Evolutionary conservation across 35 echinoderm and acorn worm species (phyloP).

Genomic region (Apostichopus japonicus): DNA sequence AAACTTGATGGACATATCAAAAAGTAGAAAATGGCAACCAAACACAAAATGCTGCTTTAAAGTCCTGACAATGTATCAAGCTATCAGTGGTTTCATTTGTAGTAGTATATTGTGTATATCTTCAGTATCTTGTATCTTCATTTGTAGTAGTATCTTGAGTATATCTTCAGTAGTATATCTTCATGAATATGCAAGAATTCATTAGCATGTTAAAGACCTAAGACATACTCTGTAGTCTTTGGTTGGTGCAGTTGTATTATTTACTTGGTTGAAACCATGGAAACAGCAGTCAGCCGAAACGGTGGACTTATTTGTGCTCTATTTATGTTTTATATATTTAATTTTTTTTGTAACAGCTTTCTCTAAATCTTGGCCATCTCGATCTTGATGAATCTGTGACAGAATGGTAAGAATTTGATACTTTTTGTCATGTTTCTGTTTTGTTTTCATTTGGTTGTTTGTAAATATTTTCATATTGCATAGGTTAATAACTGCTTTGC

Average conservation of each 20-base stretch:
- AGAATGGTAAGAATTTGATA: conserved; percentile 72
- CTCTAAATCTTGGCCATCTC: conserved; percentile 57
- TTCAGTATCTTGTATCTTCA: no score
- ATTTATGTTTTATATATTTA: not conserved
- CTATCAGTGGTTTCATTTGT: no score
- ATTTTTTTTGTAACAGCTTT: conserved; percentile 18
- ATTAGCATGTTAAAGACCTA: no score
- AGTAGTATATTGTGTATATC: no score
- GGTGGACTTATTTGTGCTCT: not conserved
- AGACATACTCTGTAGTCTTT: no score
- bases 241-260: no score
- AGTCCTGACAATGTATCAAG: no score
- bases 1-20: no score
- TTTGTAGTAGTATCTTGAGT: not conserved
- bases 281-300: not conserved
- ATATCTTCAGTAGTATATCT: not conserved
- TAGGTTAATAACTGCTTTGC: not conserved
- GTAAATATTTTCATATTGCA: not conserved
- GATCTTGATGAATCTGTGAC: conserved; percentile 69
- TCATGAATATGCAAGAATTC: no score
- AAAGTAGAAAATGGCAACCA: no score
- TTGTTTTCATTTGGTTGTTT: not conserved
- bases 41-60: no score
- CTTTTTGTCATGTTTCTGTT: not conserved
- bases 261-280: no score